phyloP scores from a whole-genome alignment of 2,797 vertebrate species.

The Valencia hispanica region DNA sequence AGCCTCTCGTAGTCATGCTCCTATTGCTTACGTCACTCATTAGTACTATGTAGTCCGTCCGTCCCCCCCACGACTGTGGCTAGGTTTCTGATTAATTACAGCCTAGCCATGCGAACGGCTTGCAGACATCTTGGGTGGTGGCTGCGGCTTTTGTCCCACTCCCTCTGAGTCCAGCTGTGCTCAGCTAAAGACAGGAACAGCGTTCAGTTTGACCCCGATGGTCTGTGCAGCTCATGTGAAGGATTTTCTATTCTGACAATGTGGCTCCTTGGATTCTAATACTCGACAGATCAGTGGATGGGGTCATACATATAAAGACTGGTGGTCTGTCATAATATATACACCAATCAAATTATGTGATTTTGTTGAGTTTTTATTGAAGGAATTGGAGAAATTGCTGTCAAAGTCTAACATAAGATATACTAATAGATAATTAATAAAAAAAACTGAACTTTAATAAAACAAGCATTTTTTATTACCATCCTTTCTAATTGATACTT shows the following conservation, averaged over 20 bases:
- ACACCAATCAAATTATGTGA: not conserved
- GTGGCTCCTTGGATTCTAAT: not conserved
- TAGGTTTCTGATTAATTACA: constrained; percentile 80
- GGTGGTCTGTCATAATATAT: not conserved
- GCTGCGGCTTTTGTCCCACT: constrained; percentile 56
- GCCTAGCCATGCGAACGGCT: constrained; percentile 57
- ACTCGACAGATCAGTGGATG: not conserved
- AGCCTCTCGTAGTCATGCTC: constrained; percentile 12
- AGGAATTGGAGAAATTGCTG: not conserved
- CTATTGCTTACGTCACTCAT: constrained; percentile 27
- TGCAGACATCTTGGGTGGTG: constrained; percentile 76
- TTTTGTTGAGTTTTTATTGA: not conserved
- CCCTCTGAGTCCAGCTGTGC: constrained; percentile 31
- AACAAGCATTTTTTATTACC: not conserved
- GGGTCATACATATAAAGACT: not conserved
- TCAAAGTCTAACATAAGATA: not conserved
- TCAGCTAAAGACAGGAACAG: constrained; percentile 18
- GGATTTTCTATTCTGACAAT: not conserved
- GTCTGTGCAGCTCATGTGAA: not conserved
- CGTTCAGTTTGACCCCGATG: not conserved
- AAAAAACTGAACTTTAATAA: not conserved
- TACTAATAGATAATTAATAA: too few species aligned
- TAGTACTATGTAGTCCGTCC: constrained; percentile 14
- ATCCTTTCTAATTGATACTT: not conserved
- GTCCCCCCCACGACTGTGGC: constrained; percentile 44